Evolutionary conservation across 2,113 vertebrate genomes (phyloP).

Genomic region (Steatornis caripensis): DNA sequence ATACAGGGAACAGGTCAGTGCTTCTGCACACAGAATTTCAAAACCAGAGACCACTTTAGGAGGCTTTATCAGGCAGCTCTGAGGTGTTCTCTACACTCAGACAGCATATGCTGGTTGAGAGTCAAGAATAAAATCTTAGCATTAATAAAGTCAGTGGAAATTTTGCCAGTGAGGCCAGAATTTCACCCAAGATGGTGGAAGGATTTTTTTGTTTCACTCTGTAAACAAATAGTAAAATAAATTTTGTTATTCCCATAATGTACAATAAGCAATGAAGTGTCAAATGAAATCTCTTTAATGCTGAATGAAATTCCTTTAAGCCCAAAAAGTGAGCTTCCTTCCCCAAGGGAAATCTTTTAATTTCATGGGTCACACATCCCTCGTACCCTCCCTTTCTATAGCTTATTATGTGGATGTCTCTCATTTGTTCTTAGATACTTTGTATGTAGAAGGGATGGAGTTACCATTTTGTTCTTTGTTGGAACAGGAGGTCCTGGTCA

Average conservation of each 20-base stretch:
- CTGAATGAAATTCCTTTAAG: not conserved
- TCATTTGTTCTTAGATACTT: not conserved
- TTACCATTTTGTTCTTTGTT: not conserved
- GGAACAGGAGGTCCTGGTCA: not conserved
- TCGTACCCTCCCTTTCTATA: not conserved
- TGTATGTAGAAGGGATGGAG: not conserved
- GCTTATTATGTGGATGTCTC: too few species aligned
- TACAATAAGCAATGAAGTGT: not conserved
- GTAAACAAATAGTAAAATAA: not conserved
- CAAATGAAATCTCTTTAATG: not conserved
- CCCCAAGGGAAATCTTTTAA: not conserved
- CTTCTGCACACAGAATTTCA: not conserved
- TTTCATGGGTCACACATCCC: not conserved
- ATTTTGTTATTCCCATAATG: not conserved
- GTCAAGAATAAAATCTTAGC: not conserved
- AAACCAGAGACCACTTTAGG: not conserved
- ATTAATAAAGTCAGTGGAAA: not conserved
- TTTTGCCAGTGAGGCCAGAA: not conserved
- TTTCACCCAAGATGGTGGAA: not conserved
- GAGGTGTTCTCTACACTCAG: not conserved
- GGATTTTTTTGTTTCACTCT: not conserved
- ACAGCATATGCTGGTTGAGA: not conserved
- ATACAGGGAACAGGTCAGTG: not conserved
- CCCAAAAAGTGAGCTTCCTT: not conserved
- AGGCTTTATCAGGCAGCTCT: not conserved